Base-by-base conservation (phyloP, 1,140 invertebrate species). In the Heterodera schachtii region DNA sequence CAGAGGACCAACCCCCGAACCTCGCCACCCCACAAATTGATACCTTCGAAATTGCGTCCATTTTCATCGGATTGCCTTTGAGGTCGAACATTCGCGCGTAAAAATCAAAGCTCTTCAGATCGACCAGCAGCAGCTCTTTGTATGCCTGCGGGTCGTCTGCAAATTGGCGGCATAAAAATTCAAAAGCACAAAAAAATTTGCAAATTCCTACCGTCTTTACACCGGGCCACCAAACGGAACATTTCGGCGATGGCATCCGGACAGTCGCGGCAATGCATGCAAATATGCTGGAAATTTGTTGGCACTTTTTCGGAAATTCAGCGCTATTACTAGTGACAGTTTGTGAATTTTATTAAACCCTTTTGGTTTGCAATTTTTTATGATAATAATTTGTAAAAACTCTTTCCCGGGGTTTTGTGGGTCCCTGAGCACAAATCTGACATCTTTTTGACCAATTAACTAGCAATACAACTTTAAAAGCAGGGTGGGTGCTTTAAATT, bases 121-220 rank as follows among this genome's bases (percentile, higher is more conserved):
- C 66, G 4, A 44, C 49, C n/a, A 71, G 47, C 13, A 64, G 9
- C 44, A 78, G 43, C 44, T 78, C 76, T 8, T 43, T 9, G 21
- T 31, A 78, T 31, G 76, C n/a, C 21, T 78, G 76, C 2, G 31
- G 31, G 21, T 78, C 76, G 8, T 69, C 76, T 78, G 52, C 9
- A 78, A 21, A 41, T 67, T 66, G 66, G 0, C n/a, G 11, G n/a
- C 67, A n/a, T 21, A 78, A 52, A 46, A 74, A 74, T 49, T 74
- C 52, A 6, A 49, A 3, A n/a, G 16, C 21, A n/a, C 6, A 74
- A 74, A n/a, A n/a, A n/a, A n/a, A n/a, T 49, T 49, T 31, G 52
- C n/a, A 9, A 9, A n/a, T n/a, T 6, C 44, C 16, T 19, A 78
- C 76, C 44, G 46, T 60, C 46, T 78, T 64, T 70, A 46, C 76